Evolutionary conservation across 2,888 invertebrate species (phyloP).

Genomic region (Drosophila atripex): DNA sequence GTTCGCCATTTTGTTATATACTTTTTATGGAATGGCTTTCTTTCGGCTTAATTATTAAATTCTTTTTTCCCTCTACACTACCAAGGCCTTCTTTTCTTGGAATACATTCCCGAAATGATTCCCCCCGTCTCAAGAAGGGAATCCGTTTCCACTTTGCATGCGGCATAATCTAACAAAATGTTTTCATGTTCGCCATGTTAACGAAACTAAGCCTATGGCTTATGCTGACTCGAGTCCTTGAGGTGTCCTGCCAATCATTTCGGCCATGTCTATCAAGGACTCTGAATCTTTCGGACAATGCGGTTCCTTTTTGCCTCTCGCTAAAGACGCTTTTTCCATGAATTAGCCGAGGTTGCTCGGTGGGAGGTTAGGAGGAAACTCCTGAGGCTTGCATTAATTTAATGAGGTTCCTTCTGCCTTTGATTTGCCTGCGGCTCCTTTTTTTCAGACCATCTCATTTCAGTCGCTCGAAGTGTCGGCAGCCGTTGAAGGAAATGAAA

Average conservation of each 20-base stretch:
- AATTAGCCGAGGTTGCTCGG: constrained; percentile 51
- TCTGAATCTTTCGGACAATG: constrained; percentile 56
- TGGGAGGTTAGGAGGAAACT: constrained; percentile 35
- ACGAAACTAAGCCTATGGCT: constrained; percentile 17
- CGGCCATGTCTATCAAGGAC: constrained; percentile 50
- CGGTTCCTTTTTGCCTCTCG: constrained; percentile 34
- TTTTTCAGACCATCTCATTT: constrained; percentile 10
- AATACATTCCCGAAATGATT: not conserved
- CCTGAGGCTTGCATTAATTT: constrained; percentile 77
- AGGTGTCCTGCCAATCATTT: constrained; percentile 35
- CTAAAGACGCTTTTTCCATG: constrained; percentile 51
- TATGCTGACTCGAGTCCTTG: constrained; percentile 21
- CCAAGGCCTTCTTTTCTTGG: not conserved
- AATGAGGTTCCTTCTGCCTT: constrained; percentile 66
- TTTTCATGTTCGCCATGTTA: constrained; percentile 4
- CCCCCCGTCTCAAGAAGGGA: constrained; percentile 4
- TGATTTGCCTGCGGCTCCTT: constrained; percentile 56
- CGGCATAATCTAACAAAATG: constrained; percentile 23
- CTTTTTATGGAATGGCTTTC: too few species aligned
- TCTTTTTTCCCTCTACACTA: too few species aligned
- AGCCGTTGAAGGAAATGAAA: constrained; percentile 57
- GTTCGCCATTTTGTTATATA: too few species aligned
- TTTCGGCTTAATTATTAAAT: not conserved
- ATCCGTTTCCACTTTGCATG: constrained; percentile 23
- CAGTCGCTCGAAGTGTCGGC: constrained; percentile 17